These are phyloP conservation scores for Stramonita haemastoma DNA, from an alignment of 2,888 invertebrate species.

Conservation along the genomic window DNA sequence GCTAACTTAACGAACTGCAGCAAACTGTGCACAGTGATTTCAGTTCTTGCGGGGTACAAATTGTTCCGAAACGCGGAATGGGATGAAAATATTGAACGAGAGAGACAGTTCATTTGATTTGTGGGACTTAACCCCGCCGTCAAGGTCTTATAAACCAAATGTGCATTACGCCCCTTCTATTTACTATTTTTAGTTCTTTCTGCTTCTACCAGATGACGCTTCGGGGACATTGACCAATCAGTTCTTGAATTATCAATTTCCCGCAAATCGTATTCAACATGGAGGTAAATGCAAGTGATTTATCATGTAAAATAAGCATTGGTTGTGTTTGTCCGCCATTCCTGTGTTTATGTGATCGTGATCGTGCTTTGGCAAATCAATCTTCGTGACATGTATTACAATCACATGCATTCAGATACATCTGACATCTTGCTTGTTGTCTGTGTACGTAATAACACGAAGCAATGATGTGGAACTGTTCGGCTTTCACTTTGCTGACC, in stretches of 20 bases:
- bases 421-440: not conserved
- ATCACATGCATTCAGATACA: not conserved
- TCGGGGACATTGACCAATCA: conserved; percentile 52
- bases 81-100: not conserved
- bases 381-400: not conserved
- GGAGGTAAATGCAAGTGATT: conserved; percentile 50
- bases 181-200: conserved; percentile 48
- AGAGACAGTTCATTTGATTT: not conserved
- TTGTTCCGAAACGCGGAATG: too few relatives aligned
- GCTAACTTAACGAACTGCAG: too few relatives aligned
- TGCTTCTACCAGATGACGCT: conserved; percentile 47
- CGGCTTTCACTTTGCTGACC: conserved; percentile 34
- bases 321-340: conserved; percentile 44
- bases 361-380: not conserved
- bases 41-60: too few relatives aligned
- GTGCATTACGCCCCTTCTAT: conserved; percentile 41
- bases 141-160: not conserved
- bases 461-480: not conserved
- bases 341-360: conserved; percentile 20
- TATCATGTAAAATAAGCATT: conserved; percentile 50
- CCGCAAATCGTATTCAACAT: conserved; percentile 61
- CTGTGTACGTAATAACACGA: not conserved
- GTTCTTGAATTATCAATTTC: conserved; percentile 55
- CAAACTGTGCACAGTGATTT: too few relatives aligned
- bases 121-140: not conserved